Evolutionary conservation across 2,888 invertebrate genomes (phyloP).

Genomic region (Xestia rhomboidea): DNA sequence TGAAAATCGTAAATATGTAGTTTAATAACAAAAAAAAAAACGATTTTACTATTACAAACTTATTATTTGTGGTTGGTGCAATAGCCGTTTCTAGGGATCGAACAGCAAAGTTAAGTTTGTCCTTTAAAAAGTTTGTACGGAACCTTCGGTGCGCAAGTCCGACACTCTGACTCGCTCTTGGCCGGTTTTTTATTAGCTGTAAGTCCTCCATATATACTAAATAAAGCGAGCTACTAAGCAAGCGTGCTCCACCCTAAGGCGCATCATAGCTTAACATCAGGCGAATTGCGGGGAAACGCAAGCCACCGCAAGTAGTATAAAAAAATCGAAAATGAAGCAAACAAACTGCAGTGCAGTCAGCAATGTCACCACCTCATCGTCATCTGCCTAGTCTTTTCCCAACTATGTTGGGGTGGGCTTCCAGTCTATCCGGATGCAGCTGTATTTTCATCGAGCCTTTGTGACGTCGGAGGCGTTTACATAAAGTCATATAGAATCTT

Average conservation of each 20-base stretch:
- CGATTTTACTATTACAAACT: too few relatives aligned
- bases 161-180: too few relatives aligned
- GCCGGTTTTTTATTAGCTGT: too few relatives aligned
- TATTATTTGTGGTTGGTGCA: too few relatives aligned
- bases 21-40: too few relatives aligned
- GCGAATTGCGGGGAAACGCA: not conserved
- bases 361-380: not conserved
- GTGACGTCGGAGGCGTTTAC: not conserved
- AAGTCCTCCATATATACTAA: too few relatives aligned
- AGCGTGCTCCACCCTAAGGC: not conserved
- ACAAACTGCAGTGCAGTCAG: not conserved
- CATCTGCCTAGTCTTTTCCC: not conserved
- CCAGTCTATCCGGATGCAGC: not conserved
- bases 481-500: not conserved
- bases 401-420: not conserved
- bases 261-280: not conserved
- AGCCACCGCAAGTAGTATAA: not conserved
- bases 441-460: not conserved
- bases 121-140: too few relatives aligned
- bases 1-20: too few relatives aligned
- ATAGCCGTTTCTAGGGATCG: too few relatives aligned
- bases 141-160: too few relatives aligned
- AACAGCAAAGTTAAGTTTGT: too few relatives aligned
- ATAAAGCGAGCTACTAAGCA: too few relatives aligned
- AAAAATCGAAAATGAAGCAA: not conserved